These are phyloP conservation scores for Tetragonula clypearis DNA, from an alignment of 1,140 invertebrate species.

Conservation along the genomic window DNA sequence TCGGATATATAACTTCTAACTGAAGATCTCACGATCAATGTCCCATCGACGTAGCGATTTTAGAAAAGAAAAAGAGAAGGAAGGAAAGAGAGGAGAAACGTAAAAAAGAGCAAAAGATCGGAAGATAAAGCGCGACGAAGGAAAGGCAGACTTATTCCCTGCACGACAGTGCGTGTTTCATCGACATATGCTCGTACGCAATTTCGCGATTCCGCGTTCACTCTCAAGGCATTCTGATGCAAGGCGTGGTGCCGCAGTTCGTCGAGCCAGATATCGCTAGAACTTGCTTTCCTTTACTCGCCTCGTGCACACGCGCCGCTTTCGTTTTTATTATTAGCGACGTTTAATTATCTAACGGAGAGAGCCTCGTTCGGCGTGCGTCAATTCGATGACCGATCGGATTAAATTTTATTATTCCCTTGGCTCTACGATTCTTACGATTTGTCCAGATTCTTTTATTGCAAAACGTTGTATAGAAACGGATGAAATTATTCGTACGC, in stretches of 20 bases:
- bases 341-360: not conserved
- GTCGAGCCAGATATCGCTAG: conserved; percentile 48
- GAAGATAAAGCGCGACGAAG: not conserved
- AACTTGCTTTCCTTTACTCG: conserved; percentile 61
- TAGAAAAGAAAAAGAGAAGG: no score
- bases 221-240: conserved; percentile 66
- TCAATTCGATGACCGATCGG: not conserved
- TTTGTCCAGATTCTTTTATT: no score
- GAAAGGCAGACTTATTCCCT: conserved; percentile 35
- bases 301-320: conserved; percentile 43
- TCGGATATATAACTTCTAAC: no score
- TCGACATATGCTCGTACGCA: conserved; percentile 40
- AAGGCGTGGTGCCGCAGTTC: conserved; percentile 67
- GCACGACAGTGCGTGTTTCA: conserved; percentile 25
- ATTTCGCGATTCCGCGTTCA: conserved; percentile 62
- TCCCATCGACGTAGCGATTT: no score
- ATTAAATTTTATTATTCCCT: not conserved
- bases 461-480: no score
- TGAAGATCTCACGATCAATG: no score
- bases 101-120: not conserved
- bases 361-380: not conserved
- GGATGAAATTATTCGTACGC: no score
- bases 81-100: not conserved
- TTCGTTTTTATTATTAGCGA: conserved; percentile 42
- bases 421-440: no score